Evolutionary conservation across 2,797 vertebrate genomes (phyloP), one percentile per base, ranked within the genome.

Genomic region (Sparus aurata): DNA sequence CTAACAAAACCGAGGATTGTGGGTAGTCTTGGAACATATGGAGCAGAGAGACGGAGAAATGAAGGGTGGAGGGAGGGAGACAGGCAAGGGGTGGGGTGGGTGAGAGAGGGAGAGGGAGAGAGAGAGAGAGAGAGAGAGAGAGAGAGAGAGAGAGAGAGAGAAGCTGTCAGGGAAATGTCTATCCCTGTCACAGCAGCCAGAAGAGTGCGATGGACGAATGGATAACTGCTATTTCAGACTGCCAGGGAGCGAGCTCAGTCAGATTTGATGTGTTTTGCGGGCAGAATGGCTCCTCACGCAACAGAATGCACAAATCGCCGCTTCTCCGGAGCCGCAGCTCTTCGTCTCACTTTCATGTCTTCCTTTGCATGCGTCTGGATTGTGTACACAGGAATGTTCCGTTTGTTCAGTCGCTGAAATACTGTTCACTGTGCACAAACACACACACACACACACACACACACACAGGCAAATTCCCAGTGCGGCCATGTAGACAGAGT

Each of bases 161-260:
- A 81, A 87, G 83, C 92, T 93, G 93, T 94, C 92, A 93, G 85
- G 88, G 87, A 92, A 87, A 91, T 90, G 92, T 93, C 93, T 93
- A 81, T 91, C 90, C 89, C 86, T 92, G 93, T 94, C 93, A 92
- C 90, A 86, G 87, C 79, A 92, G 89, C 91, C 88, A 88, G 89
- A 83, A 79, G 86, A 88, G 80, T 67, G 86, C 79, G 87, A 92
- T 93, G 91, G 92, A 88, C 85, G 77, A 88, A 93, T 88, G 90
- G 92, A 94, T 92, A 92, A 91, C 91, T 91, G 88, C 91, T 89
- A 87, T 92, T 90, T 86, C 83, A 91, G 83, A 86, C 84, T 90
- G 88, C 74, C 82, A 83, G 77, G 72, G 79, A 80, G 78, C 64
- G 13, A 80, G 77, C 87, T 84, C 85, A 53, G 73, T 82, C 84